Conservation (phyloP, 2,113 vertebrate genomes). For the Gymnobelideus leadbeateri region DNA sequence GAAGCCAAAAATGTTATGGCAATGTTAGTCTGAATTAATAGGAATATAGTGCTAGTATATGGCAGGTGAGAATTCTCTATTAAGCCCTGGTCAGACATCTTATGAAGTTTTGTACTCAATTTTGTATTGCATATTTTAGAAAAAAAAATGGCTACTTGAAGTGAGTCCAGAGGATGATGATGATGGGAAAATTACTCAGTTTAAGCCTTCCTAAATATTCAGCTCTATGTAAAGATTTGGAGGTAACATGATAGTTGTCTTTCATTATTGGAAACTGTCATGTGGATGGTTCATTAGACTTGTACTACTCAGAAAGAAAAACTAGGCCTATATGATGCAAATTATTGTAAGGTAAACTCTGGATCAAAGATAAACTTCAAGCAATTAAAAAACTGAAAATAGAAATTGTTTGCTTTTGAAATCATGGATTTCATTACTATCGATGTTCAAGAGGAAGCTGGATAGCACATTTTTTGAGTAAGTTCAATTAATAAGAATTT, state of each 20-base stretch:
- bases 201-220: not conserved
- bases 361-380: not conserved
- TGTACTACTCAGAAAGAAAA: not conserved
- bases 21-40: not conserved
- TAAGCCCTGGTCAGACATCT: not conserved
- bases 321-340: not conserved
- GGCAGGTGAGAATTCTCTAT: not conserved
- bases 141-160: too few relatives aligned
- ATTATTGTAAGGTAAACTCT: not conserved
- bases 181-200: not conserved
- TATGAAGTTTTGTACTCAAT: not conserved
- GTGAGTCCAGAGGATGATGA: not conserved
- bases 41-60: not conserved
- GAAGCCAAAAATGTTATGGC: not conserved
- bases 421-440: not conserved
- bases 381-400: not conserved
- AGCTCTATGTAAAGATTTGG: not conserved
- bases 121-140: not conserved
- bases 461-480: not conserved
- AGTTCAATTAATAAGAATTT: not conserved
- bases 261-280: not conserved
- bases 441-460: not conserved
- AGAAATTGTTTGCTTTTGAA: not conserved
- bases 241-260: not conserved
- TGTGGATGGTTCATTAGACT: not conserved